phyloP scores from a whole-genome alignment of 2,888 invertebrate species.

The Pandemis cinnamomeana region DNA sequence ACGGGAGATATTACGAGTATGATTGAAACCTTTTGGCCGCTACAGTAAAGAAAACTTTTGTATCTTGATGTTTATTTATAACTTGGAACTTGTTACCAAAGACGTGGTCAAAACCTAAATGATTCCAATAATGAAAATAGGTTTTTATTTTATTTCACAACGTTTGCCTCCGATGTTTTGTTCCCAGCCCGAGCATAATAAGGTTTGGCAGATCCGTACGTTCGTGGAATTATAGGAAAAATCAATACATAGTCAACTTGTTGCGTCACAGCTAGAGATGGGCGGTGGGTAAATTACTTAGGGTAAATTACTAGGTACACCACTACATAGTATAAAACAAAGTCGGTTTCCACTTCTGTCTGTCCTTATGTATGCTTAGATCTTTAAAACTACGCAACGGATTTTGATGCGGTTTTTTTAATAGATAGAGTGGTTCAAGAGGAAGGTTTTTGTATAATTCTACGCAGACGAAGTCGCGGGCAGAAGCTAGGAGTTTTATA shows the following conservation, averaged over 20 bases:
- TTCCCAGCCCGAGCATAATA: constrained; percentile 30
- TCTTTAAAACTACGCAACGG: too few species aligned
- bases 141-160: constrained; percentile 9
- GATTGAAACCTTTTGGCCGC: too few species aligned
- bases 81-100: not conserved
- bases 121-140: too few species aligned
- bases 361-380: too few species aligned
- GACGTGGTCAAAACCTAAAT: not conserved
- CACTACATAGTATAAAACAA: not conserved
- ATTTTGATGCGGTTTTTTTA: too few species aligned
- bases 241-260: constrained; percentile 59
- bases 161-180: constrained; percentile 23
- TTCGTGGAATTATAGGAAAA: constrained; percentile 52
- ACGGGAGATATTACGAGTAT: not conserved
- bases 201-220: constrained; percentile 38
- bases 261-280: constrained; percentile 48
- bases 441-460: too few species aligned
- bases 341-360: not conserved
- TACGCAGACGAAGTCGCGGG: too few species aligned
- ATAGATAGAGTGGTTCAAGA: too few species aligned
- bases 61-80: too few species aligned
- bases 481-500: too few species aligned
- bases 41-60: not conserved
- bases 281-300: not conserved
- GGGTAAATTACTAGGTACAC: not conserved